Evolutionary conservation across 2,113 vertebrate species (phyloP), one percentile per base, ranked within the genome.

Genomic region (Notechis scutatus): DNA sequence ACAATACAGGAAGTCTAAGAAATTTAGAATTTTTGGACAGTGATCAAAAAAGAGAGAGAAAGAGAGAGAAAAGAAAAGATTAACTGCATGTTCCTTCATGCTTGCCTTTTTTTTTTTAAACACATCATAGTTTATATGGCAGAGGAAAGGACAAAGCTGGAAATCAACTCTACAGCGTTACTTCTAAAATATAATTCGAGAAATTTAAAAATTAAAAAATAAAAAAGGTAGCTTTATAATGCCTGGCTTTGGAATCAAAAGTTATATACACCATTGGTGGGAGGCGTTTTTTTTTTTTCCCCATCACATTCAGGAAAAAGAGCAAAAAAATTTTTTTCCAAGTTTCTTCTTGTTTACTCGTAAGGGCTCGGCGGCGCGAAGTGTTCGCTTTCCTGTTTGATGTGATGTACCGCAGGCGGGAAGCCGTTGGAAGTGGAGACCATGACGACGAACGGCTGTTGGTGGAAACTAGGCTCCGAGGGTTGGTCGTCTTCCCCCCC

Each of bases 371-470:
- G 74, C 0, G 97, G 92, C 94, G 98, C 97, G 94, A 96, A 96
- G 0, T 96, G 97, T 95, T 98, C 97, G 2, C 95, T 96, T 93
- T 98, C 97, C 94, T 96, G 96, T 92, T 98, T 98, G 74, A 97
- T 57, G 50, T 52, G 50, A 95, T 98, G 95, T 54, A 98, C 74
- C 5, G 96, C 95, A 91, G 97, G 93, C 87, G 97, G 69, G 92
- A 98, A 97, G 85, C 96, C 96, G 91, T 97, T 98, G 0, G 98
- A 91, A 96, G 69, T 96, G 92, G 98, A 97, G n/a, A 98, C 96
- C 55, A 98, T 97, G 96, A 98, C 98, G 69, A 98, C 97, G 26
- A 98, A 98, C 0, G 98, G 97, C 1, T 97, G 97, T 91, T 90
- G 92, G 89, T 97, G 98, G 92, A 97, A 96, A 42, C 96, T 94